phyloP scores from a whole-genome alignment of 2,888 invertebrate genomes.

The Apamea anceps region DNA sequence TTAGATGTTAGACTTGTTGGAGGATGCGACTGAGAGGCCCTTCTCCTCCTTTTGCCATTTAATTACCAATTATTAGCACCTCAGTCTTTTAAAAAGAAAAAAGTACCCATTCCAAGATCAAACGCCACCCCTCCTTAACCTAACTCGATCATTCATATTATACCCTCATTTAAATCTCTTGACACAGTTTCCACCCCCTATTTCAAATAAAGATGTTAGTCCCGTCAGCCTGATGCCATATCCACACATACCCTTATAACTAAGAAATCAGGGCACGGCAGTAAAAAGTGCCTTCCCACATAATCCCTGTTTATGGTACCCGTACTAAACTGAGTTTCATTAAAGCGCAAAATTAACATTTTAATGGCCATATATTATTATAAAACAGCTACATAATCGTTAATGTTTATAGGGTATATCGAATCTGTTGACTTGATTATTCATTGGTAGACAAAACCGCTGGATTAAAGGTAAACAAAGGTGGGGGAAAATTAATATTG shows the following conservation, averaged over 20 bases:
- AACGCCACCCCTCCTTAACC: slow-evolving; percentile 10
- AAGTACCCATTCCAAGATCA: slow-evolving; percentile 30
- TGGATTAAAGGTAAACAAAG: slow-evolving; percentile 56
- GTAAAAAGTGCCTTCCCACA: slow-evolving; percentile 84
- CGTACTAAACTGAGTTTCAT: slow-evolving; percentile 87
- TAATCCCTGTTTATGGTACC: slow-evolving; percentile 85
- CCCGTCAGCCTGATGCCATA: slow-evolving; percentile 36
- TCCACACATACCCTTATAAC: slow-evolving; percentile 66
- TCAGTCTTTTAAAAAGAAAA: background rate
- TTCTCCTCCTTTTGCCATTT: slow-evolving; percentile 23
- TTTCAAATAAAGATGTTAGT: slow-evolving; percentile 18
- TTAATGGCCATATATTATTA: slow-evolving; percentile 88
- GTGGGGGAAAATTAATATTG: slow-evolving; percentile 29
- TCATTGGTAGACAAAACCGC: slow-evolving; percentile 66
- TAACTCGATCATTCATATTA: slow-evolving; percentile 44
- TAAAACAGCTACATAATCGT: slow-evolving; percentile 81
- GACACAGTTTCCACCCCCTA: slow-evolving; percentile 45
- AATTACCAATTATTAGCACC: slow-evolving; percentile 31
- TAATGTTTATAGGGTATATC: slow-evolving; percentile 78
- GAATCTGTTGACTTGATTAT: slow-evolving; percentile 75
- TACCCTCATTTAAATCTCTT: slow-evolving; percentile 57
- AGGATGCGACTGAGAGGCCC: background rate
- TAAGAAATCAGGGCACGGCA: slow-evolving; percentile 81
- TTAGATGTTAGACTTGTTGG: background rate
- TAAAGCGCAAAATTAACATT: slow-evolving; percentile 88